phyloP scores from a whole-genome alignment of 2,888 invertebrate species.

The Polydrusus pterygomalis region DNA sequence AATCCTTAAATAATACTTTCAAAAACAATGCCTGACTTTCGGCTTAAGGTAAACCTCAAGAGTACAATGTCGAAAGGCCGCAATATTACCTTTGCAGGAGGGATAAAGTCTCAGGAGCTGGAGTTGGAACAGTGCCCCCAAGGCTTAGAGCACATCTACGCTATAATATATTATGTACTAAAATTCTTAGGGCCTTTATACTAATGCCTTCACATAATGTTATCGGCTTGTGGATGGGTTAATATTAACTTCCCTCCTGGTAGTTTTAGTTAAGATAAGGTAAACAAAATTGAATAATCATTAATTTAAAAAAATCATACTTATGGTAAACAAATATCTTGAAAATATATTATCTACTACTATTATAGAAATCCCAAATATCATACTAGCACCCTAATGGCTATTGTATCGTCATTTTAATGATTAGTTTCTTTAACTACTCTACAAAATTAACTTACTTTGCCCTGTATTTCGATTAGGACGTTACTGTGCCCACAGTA shows the following conservation, averaged over 20 bases:
- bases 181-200: conserved; percentile 6
- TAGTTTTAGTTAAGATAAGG: no score
- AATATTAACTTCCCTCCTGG: neutral
- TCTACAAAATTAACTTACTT: neutral
- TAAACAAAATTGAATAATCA: no score
- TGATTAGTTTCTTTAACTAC: neutral
- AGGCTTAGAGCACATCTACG: neutral
- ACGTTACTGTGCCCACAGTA: no score
- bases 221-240: neutral
- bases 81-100: conserved; percentile 12
- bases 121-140: neutral
- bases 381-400: no score
- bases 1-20: conserved; percentile 2
- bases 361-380: no score
- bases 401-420: no score
- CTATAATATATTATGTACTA: conserved; percentile 18
- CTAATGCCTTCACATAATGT: neutral
- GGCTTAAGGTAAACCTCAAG: conserved; percentile 21
- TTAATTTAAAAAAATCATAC: no score
- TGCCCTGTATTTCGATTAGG: neutral
- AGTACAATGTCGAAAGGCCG: conserved; percentile 11
- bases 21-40: neutral
- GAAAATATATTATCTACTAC: no score
- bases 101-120: conserved; percentile 14
- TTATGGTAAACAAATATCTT: no score